These are phyloP conservation scores for Apotomis capreana DNA, from an alignment of 2,888 invertebrate genomes.

Conservation along the genomic window DNA sequence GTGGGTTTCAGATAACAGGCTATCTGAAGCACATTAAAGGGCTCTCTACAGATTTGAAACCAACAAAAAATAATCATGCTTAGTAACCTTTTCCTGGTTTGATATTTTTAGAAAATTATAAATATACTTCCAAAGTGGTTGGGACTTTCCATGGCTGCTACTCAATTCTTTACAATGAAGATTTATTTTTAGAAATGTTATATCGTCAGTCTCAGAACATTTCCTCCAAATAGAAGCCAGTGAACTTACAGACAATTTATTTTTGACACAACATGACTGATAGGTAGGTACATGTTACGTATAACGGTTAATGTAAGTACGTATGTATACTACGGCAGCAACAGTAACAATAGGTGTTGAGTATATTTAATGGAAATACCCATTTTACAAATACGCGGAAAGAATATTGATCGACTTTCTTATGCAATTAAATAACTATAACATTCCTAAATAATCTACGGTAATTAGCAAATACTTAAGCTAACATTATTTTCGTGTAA, in stretches of 20 bases:
- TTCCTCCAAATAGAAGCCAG: constrained; percentile 3
- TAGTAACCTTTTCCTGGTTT: not conserved
- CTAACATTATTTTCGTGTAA: not conserved
- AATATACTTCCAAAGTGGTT: not conserved
- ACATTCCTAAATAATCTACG: not conserved
- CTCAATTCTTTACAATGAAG: not conserved
- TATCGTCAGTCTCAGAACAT: not conserved
- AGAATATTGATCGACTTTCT: not conserved
- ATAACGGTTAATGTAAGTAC: too few relatives aligned
- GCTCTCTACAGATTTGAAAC: constrained; percentile 1
- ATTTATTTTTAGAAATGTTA: constrained; percentile 9
- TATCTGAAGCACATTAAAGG: not conserved
- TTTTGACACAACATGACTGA: not conserved
- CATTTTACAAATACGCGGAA: too few relatives aligned
- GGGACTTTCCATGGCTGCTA: constrained; percentile 9
- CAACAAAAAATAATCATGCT: not conserved
- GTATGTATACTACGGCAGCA: too few relatives aligned
- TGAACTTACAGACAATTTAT: not conserved
- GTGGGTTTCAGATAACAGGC: constrained; percentile 4
- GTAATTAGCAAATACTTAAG: not conserved
- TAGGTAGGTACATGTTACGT: too few relatives aligned
- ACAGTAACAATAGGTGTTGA: too few relatives aligned
- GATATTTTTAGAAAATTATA: not conserved
- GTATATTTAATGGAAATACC: too few relatives aligned
- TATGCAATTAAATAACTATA: not conserved